phyloP scores from a whole-genome alignment of 37 sponge, comb jelly and placozoan species.

The Diacarnus erythraeanus region DNA sequence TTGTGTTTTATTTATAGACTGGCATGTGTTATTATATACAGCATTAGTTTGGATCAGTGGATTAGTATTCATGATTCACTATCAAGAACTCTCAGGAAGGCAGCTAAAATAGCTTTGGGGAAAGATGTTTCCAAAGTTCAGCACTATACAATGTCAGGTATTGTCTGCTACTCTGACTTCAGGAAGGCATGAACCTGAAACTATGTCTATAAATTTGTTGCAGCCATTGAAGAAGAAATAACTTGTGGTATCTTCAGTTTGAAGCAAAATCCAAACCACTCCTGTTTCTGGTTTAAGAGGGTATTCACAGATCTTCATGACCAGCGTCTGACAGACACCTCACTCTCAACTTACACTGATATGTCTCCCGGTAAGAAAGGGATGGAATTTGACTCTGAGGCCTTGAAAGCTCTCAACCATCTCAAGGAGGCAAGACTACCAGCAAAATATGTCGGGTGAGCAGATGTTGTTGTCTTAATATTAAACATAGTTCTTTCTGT shows the following conservation, averaged over 20 bases:
- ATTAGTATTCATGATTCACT: conserved; percentile 10
- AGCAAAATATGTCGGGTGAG: conserved; percentile 81
- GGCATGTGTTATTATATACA: background rate
- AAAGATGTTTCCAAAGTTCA: conserved; percentile 62
- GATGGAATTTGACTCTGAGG: conserved; percentile 68
- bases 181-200: too few species aligned
- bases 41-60: conserved; percentile 8
- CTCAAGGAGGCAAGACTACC: conserved; percentile 78
- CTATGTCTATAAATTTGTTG: background rate
- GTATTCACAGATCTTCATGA: conserved; percentile 62
- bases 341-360: conserved; percentile 40
- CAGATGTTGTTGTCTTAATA: background rate
- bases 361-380: conserved; percentile 39
- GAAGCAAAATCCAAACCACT: conserved; percentile 50
- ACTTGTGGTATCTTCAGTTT: conserved; percentile 64
- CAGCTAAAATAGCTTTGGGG: conserved; percentile 61
- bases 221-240: conserved; percentile 70
- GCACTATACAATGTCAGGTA: conserved; percentile 63
- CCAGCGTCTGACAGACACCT: conserved; percentile 46
- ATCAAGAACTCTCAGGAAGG: conserved; percentile 42
- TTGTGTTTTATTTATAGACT: background rate
- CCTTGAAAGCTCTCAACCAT: conserved; percentile 52
- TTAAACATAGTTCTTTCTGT: background rate
- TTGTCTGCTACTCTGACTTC: background rate
- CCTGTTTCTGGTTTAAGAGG: conserved; percentile 80